phyloP scores from a whole-genome alignment of 2,888 invertebrate species.

The Callyntrura guangdongensis region DNA sequence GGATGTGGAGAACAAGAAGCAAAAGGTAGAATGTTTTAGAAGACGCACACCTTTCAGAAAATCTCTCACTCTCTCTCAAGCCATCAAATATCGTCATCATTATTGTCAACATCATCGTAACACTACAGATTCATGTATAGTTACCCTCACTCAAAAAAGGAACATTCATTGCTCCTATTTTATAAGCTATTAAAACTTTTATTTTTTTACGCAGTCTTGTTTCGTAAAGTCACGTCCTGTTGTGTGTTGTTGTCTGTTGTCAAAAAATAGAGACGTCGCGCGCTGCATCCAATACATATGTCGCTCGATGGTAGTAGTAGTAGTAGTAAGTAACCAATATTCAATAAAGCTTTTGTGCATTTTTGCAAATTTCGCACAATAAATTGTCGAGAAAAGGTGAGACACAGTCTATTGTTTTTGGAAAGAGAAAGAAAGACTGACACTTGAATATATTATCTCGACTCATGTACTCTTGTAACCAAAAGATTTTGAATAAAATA shows the following conservation, averaged over 20 bases:
- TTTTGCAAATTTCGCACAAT: neutral
- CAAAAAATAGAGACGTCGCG: neutral
- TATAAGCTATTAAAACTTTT: neutral
- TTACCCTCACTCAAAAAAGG: neutral
- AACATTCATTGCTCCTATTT: neutral
- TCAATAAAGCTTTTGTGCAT: constrained; percentile 26
- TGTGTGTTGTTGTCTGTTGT: neutral
- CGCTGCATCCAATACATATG: neutral
- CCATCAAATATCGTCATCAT: neutral
- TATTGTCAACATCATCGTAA: neutral
- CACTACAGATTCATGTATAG: neutral
- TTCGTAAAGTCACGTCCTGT: constrained; percentile 45
- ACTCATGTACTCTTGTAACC: neutral
- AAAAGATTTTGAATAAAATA: neutral
- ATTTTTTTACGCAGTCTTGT: constrained; percentile 4
- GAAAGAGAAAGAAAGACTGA: too few relatives aligned
- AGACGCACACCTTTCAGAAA: neutral
- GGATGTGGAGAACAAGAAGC: neutral
- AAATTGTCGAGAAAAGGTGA: neutral
- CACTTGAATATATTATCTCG: neutral
- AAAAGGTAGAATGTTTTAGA: neutral
- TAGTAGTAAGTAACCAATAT: neutral
- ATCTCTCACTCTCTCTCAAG: neutral
- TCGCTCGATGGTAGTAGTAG: neutral
- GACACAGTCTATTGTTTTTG: neutral